A percentile compares a stretch with the other conserved stretches of the same genome.
Conservation (phyloP, 2,113 vertebrate species). For the Motacilla alba region DNA sequence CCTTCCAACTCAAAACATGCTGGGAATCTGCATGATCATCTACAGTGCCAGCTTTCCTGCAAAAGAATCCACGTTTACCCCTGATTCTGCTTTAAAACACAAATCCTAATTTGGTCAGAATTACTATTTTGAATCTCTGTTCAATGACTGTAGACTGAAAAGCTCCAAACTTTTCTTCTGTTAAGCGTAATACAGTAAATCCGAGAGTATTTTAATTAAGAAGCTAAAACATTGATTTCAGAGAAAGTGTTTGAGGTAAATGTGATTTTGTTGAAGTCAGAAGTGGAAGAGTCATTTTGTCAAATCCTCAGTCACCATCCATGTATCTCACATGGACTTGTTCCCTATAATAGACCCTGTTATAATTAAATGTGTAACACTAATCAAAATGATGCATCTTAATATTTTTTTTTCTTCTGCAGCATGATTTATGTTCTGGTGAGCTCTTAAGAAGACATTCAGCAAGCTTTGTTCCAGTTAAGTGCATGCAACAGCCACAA, state of each 20-base stretch:
- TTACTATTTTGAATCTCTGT: neutral
- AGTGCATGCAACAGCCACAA: slow-evolving; percentile 79
- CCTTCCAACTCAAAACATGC: neutral
- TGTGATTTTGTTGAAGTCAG: neutral
- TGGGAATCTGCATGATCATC: neutral
- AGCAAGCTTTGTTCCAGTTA: slow-evolving; percentile 68
- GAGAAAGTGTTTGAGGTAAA: neutral
- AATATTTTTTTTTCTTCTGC: slow-evolving; percentile 53
- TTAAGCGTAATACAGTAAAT: neutral
- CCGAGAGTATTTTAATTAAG: neutral
- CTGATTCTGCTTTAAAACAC: neutral
- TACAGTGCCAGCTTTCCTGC: neutral
- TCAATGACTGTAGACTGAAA: neutral
- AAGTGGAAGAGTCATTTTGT: neutral
- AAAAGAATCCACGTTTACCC: neutral
- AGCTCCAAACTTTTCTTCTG: neutral
- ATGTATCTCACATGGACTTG: rapidly evolving
- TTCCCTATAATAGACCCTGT: neutral
- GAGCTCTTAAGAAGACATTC: slow-evolving; percentile 86
- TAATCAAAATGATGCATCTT: neutral
- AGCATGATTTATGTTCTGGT: slow-evolving; percentile 99
- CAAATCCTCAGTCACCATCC: neutral
- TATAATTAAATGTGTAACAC: no score
- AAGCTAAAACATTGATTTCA: neutral
- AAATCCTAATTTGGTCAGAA: neutral